Evolutionary conservation across 2,888 invertebrate genomes (phyloP).

Genomic region (Macroteleia sp.): DNA sequence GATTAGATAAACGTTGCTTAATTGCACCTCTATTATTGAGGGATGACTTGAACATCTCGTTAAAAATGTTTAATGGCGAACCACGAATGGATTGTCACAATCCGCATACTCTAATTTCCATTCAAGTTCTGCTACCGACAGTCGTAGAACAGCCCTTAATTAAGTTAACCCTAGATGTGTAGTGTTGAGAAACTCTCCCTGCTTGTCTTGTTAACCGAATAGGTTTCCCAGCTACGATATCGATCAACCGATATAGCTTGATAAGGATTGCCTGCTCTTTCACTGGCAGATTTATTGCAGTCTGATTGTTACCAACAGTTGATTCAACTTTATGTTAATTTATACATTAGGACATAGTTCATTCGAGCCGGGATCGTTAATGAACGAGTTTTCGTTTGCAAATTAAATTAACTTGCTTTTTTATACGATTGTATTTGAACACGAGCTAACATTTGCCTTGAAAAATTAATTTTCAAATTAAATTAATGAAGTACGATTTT

Average conservation of each 20-base stretch:
- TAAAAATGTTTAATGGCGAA: slow-evolving; percentile 37
- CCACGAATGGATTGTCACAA: slow-evolving; percentile 52
- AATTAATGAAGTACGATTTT: too few relatives aligned
- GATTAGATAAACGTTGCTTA: slow-evolving; percentile 32
- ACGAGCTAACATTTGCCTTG: neutral
- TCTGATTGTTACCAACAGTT: slow-evolving; percentile 60
- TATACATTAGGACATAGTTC: slow-evolving; percentile 36
- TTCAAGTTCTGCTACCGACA: slow-evolving; percentile 73
- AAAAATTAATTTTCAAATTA: slow-evolving; percentile 19
- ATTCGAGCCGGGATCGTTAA: slow-evolving; percentile 15
- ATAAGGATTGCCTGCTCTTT: slow-evolving; percentile 76
- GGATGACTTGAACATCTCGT: neutral
- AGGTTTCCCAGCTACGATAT: slow-evolving; percentile 78
- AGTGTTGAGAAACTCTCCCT: slow-evolving; percentile 80
- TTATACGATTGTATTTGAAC: neutral
- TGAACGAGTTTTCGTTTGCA: slow-evolving; percentile 35
- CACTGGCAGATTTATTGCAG: slow-evolving; percentile 74
- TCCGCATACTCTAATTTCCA: slow-evolving; percentile 59
- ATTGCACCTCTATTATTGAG: slow-evolving; percentile 20
- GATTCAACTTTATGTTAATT: slow-evolving; percentile 55
- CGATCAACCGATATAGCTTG: slow-evolving; percentile 75
- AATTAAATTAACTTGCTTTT: slow-evolving; percentile 26
- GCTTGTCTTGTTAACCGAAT: slow-evolving; percentile 82
- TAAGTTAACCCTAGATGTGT: slow-evolving; percentile 79
- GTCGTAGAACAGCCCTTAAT: slow-evolving; percentile 81